These are phyloP conservation scores for Drosophila burlai DNA, from an alignment of 1,140 invertebrate genomes.

Conservation along the genomic window DNA sequence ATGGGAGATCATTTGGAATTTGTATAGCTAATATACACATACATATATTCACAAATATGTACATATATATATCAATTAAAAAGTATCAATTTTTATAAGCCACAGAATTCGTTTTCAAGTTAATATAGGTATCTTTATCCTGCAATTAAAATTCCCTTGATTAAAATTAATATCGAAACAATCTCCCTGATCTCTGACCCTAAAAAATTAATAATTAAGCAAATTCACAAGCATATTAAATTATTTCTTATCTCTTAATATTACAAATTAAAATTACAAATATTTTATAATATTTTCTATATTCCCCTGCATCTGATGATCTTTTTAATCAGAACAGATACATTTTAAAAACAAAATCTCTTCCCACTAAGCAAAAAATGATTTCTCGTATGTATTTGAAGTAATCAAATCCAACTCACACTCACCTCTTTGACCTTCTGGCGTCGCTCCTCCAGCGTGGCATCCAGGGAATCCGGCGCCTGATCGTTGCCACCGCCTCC, in stretches of 20 bases:
- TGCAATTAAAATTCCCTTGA: no score
- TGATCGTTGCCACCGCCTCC: slow-evolving; percentile 46
- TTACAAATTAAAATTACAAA: background rate
- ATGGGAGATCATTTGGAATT: background rate
- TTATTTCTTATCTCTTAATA: no score
- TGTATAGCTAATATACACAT: background rate
- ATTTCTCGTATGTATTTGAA: background rate
- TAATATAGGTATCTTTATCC: background rate
- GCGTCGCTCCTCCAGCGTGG: slow-evolving; percentile 63
- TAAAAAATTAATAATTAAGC: background rate
- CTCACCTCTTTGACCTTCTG: slow-evolving; percentile 72
- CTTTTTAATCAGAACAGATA: background rate
- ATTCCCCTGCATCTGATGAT: background rate
- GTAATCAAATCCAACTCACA: slow-evolving; percentile 3
- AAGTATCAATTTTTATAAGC: background rate
- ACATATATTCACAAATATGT: background rate
- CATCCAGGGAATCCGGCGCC: slow-evolving; percentile 41
- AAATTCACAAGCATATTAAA: background rate
- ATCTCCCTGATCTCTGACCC: background rate
- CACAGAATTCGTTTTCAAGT: background rate
- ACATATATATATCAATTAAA: background rate
- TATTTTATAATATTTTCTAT: background rate
- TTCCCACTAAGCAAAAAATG: background rate
- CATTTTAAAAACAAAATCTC: background rate
- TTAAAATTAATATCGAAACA: background rate